Conservation (phyloP, 2,888 invertebrate genomes). For the Microctonus aethiopoides region DNA sequence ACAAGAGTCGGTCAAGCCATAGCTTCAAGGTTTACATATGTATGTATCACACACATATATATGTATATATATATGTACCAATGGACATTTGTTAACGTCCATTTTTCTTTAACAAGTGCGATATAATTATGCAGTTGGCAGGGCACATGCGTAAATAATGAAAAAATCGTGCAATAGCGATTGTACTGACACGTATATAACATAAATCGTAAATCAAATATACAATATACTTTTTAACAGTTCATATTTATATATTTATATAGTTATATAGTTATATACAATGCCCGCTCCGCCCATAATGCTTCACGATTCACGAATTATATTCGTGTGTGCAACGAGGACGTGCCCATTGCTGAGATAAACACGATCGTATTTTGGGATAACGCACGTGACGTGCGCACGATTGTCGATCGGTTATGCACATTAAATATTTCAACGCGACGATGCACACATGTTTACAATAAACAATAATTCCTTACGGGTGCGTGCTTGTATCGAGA, state of each 20-base stretch:
- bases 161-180: conserved; percentile 29
- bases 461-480: not conserved
- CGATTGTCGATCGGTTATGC: conserved; percentile 24
- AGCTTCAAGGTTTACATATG: conserved; percentile 4
- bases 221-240: conserved; percentile 37
- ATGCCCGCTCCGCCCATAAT: conserved; percentile 34
- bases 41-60: conserved; percentile 13
- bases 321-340: conserved; percentile 28
- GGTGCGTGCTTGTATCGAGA: not conserved
- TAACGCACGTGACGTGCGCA: conserved; percentile 26
- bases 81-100: not conserved
- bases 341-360: not conserved
- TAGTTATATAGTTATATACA: conserved; percentile 3
- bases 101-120: conserved; percentile 8
- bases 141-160: conserved; percentile 9
- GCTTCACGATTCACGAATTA: conserved; percentile 42
- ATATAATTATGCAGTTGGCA: conserved; percentile 41
- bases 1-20: conserved; percentile 32
- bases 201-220: conserved; percentile 40
- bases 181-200: not conserved
- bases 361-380: conserved; percentile 35
- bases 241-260: conserved; percentile 10
- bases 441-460: not conserved
- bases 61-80: not conserved
- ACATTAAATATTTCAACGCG: conserved; percentile 41